Base-by-base conservation (phyloP, 2,797 vertebrate genomes). In the Arctocebus calabarensis region DNA sequence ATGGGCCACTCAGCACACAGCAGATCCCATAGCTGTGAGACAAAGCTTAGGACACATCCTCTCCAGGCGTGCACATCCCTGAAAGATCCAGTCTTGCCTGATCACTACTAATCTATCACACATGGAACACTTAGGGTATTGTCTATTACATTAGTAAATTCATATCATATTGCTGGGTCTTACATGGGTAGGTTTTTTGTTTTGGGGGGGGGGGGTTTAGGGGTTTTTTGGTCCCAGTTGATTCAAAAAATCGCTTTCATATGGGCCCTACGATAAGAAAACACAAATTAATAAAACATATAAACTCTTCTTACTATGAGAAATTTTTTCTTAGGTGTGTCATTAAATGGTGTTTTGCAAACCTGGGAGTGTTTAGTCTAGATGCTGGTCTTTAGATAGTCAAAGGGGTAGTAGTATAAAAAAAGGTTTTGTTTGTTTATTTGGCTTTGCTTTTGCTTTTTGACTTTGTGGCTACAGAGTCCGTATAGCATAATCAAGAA, bases 1-100 rank as follows among this genome's bases (percentile, higher is more conserved):
- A 23, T 19, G 27, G 34, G 43, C 74, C 17, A 11, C 32, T 37
- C 3, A 0, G 1, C 0, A 0, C 9, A 0, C 0, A 0, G 0
- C 22, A 0, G 52, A n/a, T 34, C 14, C 22, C n/a, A 70, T 0
- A n/a, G 19, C 77, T 14, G 6, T 7, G 19, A 81, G 4, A 40
- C 43, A 8, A 7, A 23, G n/a, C 16, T 59, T 48, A 37, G 78
- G 66, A 16, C 57, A 7, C 4, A 1, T 0, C 1, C 29, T 84
- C 25, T 7, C 81, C 32, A 7, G 23, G 14, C 52, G 78, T 4
- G 2, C 11, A 0, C 6, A 68, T 22, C 37, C 75, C 32, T 25
- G 0, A 66, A 19, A 64, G 4, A 27, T 5, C 7, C 2, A 8
- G 3, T 34, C 40, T 7, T 37, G 16, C 3, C n/a, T 32, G 2